Evolutionary conservation across 2,113 vertebrate genomes (phyloP).

Genomic region (Mixornis gularis): DNA sequence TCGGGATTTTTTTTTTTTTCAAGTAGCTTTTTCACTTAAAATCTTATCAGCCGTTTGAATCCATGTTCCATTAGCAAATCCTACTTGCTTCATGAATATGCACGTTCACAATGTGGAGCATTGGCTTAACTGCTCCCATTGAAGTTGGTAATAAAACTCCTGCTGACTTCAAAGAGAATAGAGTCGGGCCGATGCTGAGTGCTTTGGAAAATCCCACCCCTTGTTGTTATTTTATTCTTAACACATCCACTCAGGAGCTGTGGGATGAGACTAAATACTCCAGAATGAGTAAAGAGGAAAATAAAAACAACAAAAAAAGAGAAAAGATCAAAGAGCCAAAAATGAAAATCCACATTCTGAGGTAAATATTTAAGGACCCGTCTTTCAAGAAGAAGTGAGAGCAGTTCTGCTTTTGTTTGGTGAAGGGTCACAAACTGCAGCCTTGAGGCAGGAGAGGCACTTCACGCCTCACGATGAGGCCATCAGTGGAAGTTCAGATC

Average conservation of each 20-base stretch:
- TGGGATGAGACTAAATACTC: slow-evolving; percentile 32
- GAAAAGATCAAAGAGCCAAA: slow-evolving; percentile 10
- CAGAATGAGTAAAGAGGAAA: not conserved
- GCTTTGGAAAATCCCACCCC: slow-evolving; percentile 59
- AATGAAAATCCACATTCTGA: slow-evolving; percentile 10
- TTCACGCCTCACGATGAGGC: not conserved
- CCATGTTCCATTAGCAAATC: slow-evolving; percentile 24
- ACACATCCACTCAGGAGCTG: not conserved
- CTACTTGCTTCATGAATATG: slow-evolving; percentile 47
- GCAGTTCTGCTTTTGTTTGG: not conserved
- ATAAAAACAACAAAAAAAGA: not conserved
- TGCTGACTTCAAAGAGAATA: slow-evolving; percentile 54
- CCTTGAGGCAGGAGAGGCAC: not conserved
- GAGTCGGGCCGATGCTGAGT: not conserved
- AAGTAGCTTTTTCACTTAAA: not conserved
- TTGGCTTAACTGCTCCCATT: slow-evolving; percentile 33
- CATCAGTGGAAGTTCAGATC: not conserved
- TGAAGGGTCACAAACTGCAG: not conserved
- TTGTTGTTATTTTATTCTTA: slow-evolving; percentile 49
- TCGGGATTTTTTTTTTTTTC: not conserved
- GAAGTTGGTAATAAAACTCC: slow-evolving; percentile 55
- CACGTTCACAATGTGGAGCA: not conserved
- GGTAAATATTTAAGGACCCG: not conserved
- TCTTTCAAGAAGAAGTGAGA: not conserved
- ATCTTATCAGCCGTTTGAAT: slow-evolving; percentile 32